Evolutionary conservation across 2,888 invertebrate species (phyloP), one percentile per base, ranked within the genome.

Genomic region (Euproctis similis): DNA sequence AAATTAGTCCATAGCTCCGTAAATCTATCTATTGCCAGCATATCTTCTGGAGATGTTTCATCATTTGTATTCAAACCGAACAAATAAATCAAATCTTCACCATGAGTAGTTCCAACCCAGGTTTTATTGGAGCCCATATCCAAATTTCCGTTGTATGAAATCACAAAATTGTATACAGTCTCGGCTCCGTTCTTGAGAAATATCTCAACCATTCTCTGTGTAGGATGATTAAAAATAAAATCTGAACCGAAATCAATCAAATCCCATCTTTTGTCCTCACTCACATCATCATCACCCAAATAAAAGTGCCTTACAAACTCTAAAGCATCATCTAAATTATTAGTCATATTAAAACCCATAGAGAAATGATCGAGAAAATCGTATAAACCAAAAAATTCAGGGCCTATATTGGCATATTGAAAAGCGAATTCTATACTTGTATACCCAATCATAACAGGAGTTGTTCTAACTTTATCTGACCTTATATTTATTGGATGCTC

Each of bases 1-100:
- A 54, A 55, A 16, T 53, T 56, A 2, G 45, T 40, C 52, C 53
- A 53, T 12, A 46, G 31, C 5, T 30, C 42, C 2, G 43, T 39
- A 18, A 41, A 30, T 10, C 35, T 24, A 12, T 54, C 36, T 22
- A 42, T 37, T 6, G 42, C 24, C 0, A 36, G 12, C n/a, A 44
- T 43, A 27, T 50, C 50, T 9, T 37, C 26, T 4, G 4, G 8
- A 1, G 36, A 26, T 3, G 31, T 1, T 4, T 27, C 17, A 1
- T 21, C 13, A 7, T 4, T 11, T 7, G 2, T 3, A n/a, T 18
- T 12, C 4, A 14, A 8, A 10, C 21, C 27, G 21, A 27, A 27
- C 4, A 27, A 21, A 21, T 21, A 27, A 8, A 4, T 3, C 4
- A 27, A 5, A 10, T 27, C 27, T 2, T 27, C 27, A 2, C 8